A percentile compares a stretch with the other conserved stretches of the same genome.
Conservation (phyloP, 1,140 invertebrate genomes). For the Sitobion miscanthi region DNA sequence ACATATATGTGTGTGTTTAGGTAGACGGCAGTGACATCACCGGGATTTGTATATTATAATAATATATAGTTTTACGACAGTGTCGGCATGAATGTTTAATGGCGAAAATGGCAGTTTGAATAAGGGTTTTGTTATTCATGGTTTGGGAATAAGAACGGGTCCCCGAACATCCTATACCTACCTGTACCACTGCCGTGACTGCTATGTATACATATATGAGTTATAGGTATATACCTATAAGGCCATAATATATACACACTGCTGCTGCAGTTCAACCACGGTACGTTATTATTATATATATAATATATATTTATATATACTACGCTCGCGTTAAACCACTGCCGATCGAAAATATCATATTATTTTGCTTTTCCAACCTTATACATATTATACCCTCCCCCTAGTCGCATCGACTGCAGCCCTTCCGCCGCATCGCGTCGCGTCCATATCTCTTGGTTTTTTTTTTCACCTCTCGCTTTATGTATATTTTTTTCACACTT, state of each 20-base stretch:
- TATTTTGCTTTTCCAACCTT: constrained; percentile 46
- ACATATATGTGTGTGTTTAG: not conserved
- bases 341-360: constrained; percentile 54
- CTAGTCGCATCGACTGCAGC: not conserved
- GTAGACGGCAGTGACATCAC: not conserved
- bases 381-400: not conserved
- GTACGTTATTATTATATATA: not conserved
- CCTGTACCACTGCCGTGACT: too few species aligned
- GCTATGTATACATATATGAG: not conserved
- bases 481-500: constrained; percentile 5
- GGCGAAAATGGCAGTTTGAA: constrained; percentile 56
- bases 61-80: constrained; percentile 45
- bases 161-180: constrained; percentile 30
- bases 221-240: not conserved
- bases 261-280: not conserved
- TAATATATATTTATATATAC: not conserved
- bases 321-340: constrained; percentile 24
- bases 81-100: constrained; percentile 56
- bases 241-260: too few species aligned
- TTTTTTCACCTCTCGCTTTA: not conserved
- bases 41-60: constrained; percentile 48
- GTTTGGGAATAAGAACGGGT: constrained; percentile 56
- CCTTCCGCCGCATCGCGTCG: not conserved
- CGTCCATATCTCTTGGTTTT: not conserved
- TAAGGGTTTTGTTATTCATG: constrained; percentile 57